phyloP scores from a whole-genome alignment of 2,888 invertebrate genomes.

The Eilema sororculum region DNA sequence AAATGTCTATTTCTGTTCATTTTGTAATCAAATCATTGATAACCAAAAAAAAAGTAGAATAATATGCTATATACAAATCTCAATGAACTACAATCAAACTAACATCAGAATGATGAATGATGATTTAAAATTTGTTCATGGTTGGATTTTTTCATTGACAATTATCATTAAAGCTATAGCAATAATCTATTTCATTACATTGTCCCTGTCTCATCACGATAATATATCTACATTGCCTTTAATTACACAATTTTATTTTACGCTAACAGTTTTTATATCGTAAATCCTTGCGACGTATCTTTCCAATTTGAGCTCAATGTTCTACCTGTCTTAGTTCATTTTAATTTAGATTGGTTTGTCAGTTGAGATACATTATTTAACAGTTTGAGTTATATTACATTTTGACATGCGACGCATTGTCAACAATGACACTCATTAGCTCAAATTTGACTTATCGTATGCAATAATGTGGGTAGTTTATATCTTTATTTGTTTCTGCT shows the following conservation, averaged over 20 bases:
- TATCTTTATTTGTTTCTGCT: conserved; percentile 38
- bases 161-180: conserved; percentile 59
- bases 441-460: conserved; percentile 61
- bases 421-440: conserved; percentile 60
- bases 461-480: conserved; percentile 37
- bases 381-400: conserved; percentile 54
- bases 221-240: conserved; percentile 70
- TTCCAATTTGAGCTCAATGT: conserved; percentile 17
- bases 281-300: conserved; percentile 19
- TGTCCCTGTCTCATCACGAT: conserved; percentile 60
- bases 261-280: conserved; percentile 34
- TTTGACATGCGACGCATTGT: conserved; percentile 70
- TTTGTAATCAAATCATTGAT: not conserved
- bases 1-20: not conserved
- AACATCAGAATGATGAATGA: conserved; percentile 34
- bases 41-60: not conserved
- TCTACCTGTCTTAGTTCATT: not conserved
- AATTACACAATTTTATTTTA: conserved; percentile 69
- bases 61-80: conserved; percentile 22
- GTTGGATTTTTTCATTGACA: conserved; percentile 46
- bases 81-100: conserved; percentile 35
- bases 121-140: conserved; percentile 34
- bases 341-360: not conserved
- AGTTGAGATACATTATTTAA: conserved; percentile 22
- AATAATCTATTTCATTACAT: conserved; percentile 65